Percentiles rank a stretch among this genome's conserved stretches.
Evolutionary conservation across 92 coral and sea anemone species (phyloP).

Genomic region (Plumapathes pennacea): DNA sequence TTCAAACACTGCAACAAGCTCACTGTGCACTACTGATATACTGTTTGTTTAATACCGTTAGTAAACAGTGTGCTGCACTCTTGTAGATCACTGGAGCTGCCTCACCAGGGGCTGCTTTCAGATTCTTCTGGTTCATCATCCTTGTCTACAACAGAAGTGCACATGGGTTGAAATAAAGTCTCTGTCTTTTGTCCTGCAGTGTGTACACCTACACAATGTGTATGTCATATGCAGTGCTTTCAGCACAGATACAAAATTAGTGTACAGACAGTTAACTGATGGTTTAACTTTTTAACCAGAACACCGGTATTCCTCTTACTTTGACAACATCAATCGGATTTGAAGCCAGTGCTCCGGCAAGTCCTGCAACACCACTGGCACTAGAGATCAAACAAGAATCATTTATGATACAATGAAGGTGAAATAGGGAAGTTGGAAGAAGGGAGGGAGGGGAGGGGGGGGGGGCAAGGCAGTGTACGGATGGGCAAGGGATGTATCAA

Average conservation of each 20-base stretch:
- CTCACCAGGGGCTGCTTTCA: constrained; percentile 62
- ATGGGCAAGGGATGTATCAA: too few relatives aligned
- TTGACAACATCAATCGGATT: constrained; percentile 98
- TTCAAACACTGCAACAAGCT: too few relatives aligned
- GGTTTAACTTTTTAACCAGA: background rate
- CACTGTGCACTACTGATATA: too few relatives aligned
- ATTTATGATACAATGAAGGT: background rate
- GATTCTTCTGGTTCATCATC: constrained; percentile 94
- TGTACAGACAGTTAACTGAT: background rate
- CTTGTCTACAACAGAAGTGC: constrained; percentile 71
- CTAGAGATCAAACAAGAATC: constrained; percentile 36
- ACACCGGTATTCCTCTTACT: constrained; percentile 25
- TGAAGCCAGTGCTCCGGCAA: constrained; percentile 97
- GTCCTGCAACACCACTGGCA: constrained; percentile 93
- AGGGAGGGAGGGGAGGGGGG: too few relatives aligned
- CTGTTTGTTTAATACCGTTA: too few relatives aligned
- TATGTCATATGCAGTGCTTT: background rate
- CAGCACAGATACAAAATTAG: too few relatives aligned
- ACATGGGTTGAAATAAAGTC: background rate
- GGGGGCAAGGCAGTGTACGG: too few relatives aligned
- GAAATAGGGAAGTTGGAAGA: too few relatives aligned
- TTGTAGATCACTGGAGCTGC: constrained; percentile 71
- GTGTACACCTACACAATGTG: background rate
- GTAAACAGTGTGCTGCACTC: constrained; percentile 84
- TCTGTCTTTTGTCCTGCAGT: background rate